Evolutionary conservation across 23 tunicate species (phyloP).

Genomic region (Halocynthia aurantium): DNA sequence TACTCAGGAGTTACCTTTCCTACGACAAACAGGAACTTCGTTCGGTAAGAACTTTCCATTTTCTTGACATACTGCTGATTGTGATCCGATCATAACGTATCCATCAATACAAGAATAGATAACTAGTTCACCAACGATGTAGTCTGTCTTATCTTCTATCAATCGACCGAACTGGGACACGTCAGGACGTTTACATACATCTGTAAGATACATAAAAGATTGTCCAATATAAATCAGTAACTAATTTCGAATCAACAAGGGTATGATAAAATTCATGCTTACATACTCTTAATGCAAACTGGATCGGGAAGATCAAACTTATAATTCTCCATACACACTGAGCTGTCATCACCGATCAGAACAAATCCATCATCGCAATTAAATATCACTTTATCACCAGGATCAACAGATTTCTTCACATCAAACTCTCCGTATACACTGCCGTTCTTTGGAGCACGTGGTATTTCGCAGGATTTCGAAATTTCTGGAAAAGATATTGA

Average conservation of each 20-base stretch:
- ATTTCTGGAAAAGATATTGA: neutral
- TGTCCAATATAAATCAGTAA: too few relatives aligned
- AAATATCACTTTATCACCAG: neutral
- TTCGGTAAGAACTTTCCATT: constrained; percentile 7
- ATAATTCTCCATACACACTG: neutral
- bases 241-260: neutral
- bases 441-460: neutral
- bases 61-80: constrained; percentile 14
- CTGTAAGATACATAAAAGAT: neutral
- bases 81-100: neutral
- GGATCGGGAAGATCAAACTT: constrained; percentile 1
- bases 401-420: neutral
- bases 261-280: too few relatives aligned
- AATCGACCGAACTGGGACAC: constrained; percentile 4
- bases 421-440: neutral
- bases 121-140: neutral
- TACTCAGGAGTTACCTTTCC: neutral
- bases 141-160: constrained; percentile 4
- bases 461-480: constrained; percentile 5
- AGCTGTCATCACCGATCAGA: constrained; percentile 1
- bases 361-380: neutral
- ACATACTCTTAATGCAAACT: constrained; percentile 3
- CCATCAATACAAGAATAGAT: constrained; percentile 12
- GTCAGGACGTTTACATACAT: neutral
- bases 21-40: constrained; percentile 4